A percentile compares a stretch with the other conserved stretches of the same genome.
Evolutionary conservation across 2,888 invertebrate species (phyloP).

Genomic region (Polylopha cassiicola): DNA sequence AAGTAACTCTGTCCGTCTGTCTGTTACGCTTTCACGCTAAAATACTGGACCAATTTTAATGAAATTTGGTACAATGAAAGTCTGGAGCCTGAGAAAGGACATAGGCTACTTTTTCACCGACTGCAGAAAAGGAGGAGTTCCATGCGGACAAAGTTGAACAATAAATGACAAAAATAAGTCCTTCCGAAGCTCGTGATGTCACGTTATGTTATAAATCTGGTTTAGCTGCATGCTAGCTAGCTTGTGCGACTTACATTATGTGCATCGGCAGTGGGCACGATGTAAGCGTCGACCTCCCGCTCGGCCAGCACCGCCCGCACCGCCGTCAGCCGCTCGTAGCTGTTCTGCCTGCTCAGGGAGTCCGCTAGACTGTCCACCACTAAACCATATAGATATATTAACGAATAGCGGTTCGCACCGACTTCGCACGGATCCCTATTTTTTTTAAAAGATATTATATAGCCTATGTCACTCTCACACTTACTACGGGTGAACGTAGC

Average conservation of each 20-base stretch:
- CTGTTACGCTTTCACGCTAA: no score
- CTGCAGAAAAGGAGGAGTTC: no score
- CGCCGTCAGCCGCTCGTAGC: conserved; percentile 38
- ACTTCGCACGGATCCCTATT: no score
- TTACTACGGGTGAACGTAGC: conserved; percentile 35
- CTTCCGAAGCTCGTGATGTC: not conserved
- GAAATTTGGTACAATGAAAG: no score
- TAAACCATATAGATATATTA: conserved; percentile 25
- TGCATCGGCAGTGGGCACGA: conserved; percentile 89
- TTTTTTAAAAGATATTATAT: not conserved
- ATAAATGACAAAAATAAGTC: not conserved
- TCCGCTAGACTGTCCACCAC: conserved; percentile 26
- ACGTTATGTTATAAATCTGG: not conserved
- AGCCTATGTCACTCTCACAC: not conserved
- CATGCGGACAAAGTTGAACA: no score
- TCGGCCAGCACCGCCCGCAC: conserved; percentile 38
- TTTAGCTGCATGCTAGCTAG: not conserved
- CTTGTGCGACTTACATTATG: conserved; percentile 80
- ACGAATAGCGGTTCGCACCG: no score
- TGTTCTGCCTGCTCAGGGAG: conserved; percentile 31
- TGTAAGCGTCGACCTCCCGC: conserved; percentile 82
- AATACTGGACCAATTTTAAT: no score
- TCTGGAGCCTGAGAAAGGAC: no score
- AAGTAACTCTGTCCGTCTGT: no score
- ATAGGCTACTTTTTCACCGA: no score